Percentiles rank a stretch among this genome's conserved stretches.
Conservation (phyloP, 2,797 vertebrate species). For the Crocidura indochinensis region DNA sequence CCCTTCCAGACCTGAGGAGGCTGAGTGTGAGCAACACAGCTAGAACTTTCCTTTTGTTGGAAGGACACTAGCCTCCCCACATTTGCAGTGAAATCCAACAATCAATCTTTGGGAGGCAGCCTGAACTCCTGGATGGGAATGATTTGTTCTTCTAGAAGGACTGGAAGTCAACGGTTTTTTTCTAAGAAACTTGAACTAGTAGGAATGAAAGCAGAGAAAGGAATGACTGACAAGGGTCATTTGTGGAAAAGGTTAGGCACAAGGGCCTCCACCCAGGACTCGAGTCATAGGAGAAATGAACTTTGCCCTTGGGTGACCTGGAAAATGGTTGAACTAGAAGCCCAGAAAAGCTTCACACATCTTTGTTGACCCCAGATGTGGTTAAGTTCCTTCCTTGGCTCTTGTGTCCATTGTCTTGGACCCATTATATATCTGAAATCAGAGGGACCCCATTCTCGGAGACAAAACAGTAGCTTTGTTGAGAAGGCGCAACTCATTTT, state of each 20-base stretch:
- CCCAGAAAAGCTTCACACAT: conserved; percentile 17
- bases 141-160: not conserved
- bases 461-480: not conserved
- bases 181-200: too few species aligned
- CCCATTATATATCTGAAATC: too few species aligned
- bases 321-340: not conserved
- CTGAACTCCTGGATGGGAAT: not conserved
- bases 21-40: not conserved
- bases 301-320: too few species aligned
- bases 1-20: not conserved
- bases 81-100: too few species aligned
- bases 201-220: too few species aligned
- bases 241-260: not conserved
- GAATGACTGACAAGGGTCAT: not conserved
- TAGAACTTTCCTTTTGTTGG: not conserved
- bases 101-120: not conserved
- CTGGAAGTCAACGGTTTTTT: not conserved
- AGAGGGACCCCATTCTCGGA: too few species aligned
- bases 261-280: not conserved
- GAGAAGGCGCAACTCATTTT: not conserved
- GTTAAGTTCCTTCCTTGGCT: conserved; percentile 57
- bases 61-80: not conserved
- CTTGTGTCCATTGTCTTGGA: not conserved
- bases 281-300: too few species aligned
- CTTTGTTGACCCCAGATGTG: not conserved